These are phyloP conservation scores for Phalacrocorax pelagicus DNA, from an alignment of 2,113 vertebrate genomes.

Conservation along the genomic window DNA sequence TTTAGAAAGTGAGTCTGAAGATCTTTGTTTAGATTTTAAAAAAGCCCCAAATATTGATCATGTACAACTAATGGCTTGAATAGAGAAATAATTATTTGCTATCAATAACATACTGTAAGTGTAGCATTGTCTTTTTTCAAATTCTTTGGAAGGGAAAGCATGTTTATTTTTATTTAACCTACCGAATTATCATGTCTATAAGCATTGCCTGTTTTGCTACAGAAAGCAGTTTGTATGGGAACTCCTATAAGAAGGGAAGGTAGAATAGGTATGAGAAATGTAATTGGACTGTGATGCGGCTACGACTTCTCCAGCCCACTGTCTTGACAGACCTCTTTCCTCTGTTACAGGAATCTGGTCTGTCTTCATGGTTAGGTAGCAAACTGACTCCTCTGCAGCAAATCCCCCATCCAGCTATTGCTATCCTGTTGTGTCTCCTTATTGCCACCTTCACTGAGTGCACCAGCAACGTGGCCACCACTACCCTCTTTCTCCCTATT, in stretches of 20 bases:
- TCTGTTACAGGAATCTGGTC: slow-evolving; percentile 76
- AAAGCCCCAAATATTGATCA: neutral
- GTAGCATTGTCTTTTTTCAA: neutral
- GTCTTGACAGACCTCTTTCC: neutral
- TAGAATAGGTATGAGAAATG: neutral
- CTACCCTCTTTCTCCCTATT: slow-evolving; percentile 91
- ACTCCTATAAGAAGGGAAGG: neutral
- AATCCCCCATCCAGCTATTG: slow-evolving; percentile 78
- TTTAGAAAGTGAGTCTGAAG: neutral
- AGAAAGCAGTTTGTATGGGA: neutral
- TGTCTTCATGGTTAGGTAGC: slow-evolving; percentile 83
- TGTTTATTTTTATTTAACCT: neutral
- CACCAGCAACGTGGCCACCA: slow-evolving; percentile 92
- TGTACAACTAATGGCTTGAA: neutral
- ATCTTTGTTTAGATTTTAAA: neutral
- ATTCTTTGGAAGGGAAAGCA: neutral
- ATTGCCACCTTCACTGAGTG: slow-evolving; percentile 89
- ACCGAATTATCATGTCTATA: rapidly evolving
- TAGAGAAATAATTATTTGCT: neutral
- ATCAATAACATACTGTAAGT: neutral
- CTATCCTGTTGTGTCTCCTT: slow-evolving; percentile 78
- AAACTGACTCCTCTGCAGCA: slow-evolving; percentile 79
- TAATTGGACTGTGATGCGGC: neutral
- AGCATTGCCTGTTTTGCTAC: neutral
- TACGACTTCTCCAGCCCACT: neutral